Base-by-base conservation (phyloP, 2,888 invertebrate genomes). In the Eupithecia subfuscata region DNA sequence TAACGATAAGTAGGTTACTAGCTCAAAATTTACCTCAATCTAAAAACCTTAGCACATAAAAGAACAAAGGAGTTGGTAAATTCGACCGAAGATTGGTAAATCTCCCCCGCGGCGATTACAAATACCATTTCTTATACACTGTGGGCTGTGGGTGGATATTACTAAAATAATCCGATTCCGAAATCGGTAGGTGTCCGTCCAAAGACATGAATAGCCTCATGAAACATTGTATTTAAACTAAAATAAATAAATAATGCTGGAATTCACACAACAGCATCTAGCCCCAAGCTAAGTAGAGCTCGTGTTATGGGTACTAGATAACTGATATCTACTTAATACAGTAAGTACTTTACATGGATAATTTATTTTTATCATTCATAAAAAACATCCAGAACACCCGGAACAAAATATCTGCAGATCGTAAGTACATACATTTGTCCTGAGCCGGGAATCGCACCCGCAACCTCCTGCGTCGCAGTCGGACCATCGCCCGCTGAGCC, bases 51-150 rank as follows among this genome's bases (percentile, higher is more conserved):
- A 60, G 5, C 1, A 25, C 60, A 22, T 6, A 12, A 25, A 25
- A 56, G 11, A 60, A 60, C 60, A 60, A 25, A 25, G 6, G 1
- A 4, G n/a, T 52, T 52, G 52, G 8, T 52, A 52, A 52, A 52
- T 52, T 52, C n/a, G 48, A n/a, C 9, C n/a, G 56, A 56, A 22
- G 56, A 22, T 56, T 22, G 25, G 60, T 60, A 25, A 76, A 68
- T 68, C 56, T 75, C 79, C 76, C 79, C 79, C 79, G 67, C 79
- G 75, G 45, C 72, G 79, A 69, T 22, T 34, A 76, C 69, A 76
- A 75, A 76, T 78, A 79, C 78, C 56, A n/a, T n/a, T n/a, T n/a
- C n/a, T n/a, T n/a, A n/a, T 37, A 22, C 65, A 25, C 75, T 68
- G 75, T 71, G 80, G 73, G 78, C 75, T 68, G 75, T 71, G 80